Base-by-base conservation (phyloP, 2,797 vertebrate genomes). In the Siniperca obscura region DNA sequence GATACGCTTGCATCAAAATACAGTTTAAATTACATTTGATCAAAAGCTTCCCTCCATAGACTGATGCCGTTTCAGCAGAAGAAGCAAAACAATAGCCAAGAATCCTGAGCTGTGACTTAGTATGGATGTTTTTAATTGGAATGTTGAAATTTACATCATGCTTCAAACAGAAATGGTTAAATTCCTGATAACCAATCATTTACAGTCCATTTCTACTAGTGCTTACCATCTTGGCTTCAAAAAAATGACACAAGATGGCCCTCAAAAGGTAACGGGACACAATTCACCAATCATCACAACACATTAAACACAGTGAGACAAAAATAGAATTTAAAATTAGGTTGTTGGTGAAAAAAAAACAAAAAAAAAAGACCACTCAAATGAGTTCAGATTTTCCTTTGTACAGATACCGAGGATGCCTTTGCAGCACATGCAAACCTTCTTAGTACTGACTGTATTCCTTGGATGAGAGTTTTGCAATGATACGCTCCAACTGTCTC, bases 381-480 rank as follows among this genome's bases (percentile, higher is more conserved):
- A 82, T 73, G 70, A 95, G 95, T 95, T 91, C 90, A 84, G 92
- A 93, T 92, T 94, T 83, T 86, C 61, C 69, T 94, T 69, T 86
- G 76, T 81, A 75, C 79, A 76, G 78, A 79, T 25, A 57, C 40
- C 11, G 69, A 68, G 60, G 80, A 85, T n/a, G 84, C 34, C 42
- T 80, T 83, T 65, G 84, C 69, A 46, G 79, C 68, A 55, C 79
- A 80, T 78, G 84, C 84, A 81, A 60, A 74, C 81, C 76, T 85
- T 94, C 76, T 98, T 93, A 99, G 95, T 98, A 99, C 91, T 98
- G 97, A 80, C 97, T 96, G 93, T 97, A 98, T 94, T 99, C 98
- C 97, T 98, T 99, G 90, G 97, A 97, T 89, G 98, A 97, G 95
- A 97, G 93, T 95, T 99, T 99, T 91, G 97, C 97, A 92, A 98